phyloP scores from a whole-genome alignment of 2,888 invertebrate species.

The Limnephilus lunatus region DNA sequence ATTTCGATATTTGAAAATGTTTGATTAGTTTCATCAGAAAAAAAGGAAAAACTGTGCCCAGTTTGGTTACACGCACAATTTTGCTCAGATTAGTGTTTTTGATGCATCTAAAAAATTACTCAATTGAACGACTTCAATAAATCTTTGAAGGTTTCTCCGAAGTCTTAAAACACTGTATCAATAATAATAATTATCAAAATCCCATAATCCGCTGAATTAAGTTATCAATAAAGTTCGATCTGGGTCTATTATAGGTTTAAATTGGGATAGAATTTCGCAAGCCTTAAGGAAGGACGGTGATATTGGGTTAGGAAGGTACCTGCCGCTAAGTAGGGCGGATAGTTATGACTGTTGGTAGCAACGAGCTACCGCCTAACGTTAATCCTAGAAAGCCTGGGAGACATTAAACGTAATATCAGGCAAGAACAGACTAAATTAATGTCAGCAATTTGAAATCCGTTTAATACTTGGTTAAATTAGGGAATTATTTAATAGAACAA shows the following conservation, averaged over 20 bases:
- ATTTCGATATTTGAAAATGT: too few species aligned
- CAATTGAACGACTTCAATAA: not conserved
- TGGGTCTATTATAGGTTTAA: not conserved
- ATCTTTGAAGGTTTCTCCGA: not conserved
- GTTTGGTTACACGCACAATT: too few species aligned
- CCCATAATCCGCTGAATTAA: not conserved
- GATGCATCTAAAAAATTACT: too few species aligned
- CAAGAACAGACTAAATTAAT: not conserved
- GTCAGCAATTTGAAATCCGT: not conserved
- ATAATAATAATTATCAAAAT: not conserved
- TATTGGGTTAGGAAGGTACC: not conserved
- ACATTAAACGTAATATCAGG: slow-evolving; percentile 2
- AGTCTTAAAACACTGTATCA: not conserved
- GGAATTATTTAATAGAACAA: not conserved
- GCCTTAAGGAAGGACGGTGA: not conserved
- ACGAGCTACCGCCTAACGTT: not conserved
- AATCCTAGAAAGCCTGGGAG: not conserved
- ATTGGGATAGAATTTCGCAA: not conserved
- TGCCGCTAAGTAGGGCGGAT: not conserved
- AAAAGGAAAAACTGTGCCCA: too few species aligned
- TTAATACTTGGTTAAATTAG: not conserved
- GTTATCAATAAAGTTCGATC: not conserved
- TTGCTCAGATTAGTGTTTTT: too few species aligned
- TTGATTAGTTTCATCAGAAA: too few species aligned
- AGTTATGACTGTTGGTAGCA: not conserved